Percentiles rank a stretch among this genome's conserved stretches.
phyloP scores from a whole-genome alignment of 2,797 vertebrate genomes.

The Labroides dimidiatus region DNA sequence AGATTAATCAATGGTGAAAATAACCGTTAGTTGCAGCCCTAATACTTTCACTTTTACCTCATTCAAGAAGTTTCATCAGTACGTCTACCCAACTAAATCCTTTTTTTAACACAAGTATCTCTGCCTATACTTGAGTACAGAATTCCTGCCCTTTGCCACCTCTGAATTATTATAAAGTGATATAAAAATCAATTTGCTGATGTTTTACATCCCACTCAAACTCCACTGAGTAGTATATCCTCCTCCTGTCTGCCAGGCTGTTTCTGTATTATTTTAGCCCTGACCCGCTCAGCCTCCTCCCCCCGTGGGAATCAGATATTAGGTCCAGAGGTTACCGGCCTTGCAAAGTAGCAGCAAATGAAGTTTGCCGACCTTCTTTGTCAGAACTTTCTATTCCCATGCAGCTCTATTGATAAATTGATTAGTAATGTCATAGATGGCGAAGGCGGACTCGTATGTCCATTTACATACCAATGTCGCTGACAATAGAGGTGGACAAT shows the following conservation, averaged over 20 bases:
- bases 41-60: too few species aligned
- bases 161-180: background rate
- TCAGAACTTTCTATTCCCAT: constrained; percentile 60
- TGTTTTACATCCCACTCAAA: background rate
- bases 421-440: constrained; percentile 60
- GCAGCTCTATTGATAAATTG: constrained; percentile 65
- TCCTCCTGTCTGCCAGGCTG: background rate
- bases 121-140: too few species aligned
- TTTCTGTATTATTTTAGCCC: background rate
- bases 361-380: constrained; percentile 66
- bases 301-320: constrained; percentile 67
- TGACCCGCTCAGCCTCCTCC: background rate
- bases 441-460: constrained; percentile 13
- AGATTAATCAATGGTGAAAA: too few species aligned
- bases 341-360: constrained; percentile 33
- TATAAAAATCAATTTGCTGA: too few species aligned
- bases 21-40: too few species aligned
- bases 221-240: background rate
- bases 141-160: background rate
- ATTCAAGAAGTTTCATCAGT: too few species aligned
- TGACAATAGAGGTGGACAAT: constrained; percentile 47
- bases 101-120: too few species aligned
- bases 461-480: constrained; percentile 73
- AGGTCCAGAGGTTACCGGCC: constrained; percentile 22
- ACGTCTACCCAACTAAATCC: too few species aligned